Evolutionary conservation across 2,113 vertebrate genomes (phyloP).

Genomic region (Anoplopoma fimbria): DNA sequence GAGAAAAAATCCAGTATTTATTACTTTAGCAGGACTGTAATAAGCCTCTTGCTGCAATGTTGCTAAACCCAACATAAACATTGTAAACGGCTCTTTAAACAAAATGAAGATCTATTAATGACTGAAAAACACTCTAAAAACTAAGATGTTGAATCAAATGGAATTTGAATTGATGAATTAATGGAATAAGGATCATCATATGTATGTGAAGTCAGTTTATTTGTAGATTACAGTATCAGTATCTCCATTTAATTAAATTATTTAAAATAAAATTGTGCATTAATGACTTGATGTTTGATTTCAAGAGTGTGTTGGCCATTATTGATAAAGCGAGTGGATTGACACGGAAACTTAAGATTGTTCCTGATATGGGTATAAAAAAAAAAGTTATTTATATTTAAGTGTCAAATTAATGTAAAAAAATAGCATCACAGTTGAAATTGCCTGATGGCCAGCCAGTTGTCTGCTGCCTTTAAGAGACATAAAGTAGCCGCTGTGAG

Average conservation of each 20-base stretch:
- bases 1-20: background rate
- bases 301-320: background rate
- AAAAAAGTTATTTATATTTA: background rate
- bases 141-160: background rate
- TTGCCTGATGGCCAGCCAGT: slow-evolving; percentile 20
- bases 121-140: background rate
- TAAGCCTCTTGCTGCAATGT: background rate
- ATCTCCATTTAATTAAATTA: background rate
- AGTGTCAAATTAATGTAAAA: slow-evolving; percentile 13
- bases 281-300: background rate
- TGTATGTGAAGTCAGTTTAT: background rate
- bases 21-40: background rate
- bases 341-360: background rate
- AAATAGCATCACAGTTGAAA: background rate
- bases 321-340: background rate
- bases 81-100: slow-evolving; percentile 1
- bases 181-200: background rate
- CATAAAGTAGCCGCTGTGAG: slow-evolving; percentile 21
- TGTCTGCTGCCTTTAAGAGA: slow-evolving; percentile 31
- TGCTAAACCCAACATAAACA: background rate
- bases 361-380: background rate
- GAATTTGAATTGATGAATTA: background rate
- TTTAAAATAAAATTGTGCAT: background rate
- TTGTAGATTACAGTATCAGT: background rate
- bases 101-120: background rate